A percentile compares a stretch with the other conserved stretches of the same genome.
Evolutionary conservation across 2,797 vertebrate genomes (phyloP).

Genomic region (Phrynocephalus guinanensis): DNA sequence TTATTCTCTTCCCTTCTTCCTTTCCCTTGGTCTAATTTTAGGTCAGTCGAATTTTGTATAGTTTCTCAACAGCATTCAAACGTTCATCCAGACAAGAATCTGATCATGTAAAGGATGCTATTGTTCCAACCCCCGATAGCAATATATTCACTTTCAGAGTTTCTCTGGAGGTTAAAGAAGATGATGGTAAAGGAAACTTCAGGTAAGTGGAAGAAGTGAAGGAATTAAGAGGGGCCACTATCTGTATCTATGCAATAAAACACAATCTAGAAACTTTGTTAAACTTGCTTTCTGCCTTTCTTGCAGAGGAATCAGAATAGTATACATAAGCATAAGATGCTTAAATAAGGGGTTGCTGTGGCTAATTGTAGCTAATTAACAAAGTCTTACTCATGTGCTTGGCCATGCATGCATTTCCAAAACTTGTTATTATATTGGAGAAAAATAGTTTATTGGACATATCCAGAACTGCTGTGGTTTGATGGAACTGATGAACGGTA

Average conservation of each 20-base stretch:
- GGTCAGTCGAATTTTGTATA: conserved; percentile 97
- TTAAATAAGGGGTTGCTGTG: too few relatives aligned
- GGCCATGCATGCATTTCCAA: too few relatives aligned
- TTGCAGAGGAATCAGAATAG: neutral
- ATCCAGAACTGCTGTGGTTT: neutral
- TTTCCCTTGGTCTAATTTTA: conserved; percentile 62
- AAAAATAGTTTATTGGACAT: neutral
- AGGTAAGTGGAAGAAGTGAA: conserved; percentile 79
- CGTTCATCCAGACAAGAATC: conserved; percentile 87
- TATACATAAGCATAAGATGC: neutral
- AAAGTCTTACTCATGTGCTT: too few relatives aligned
- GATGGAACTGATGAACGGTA: neutral
- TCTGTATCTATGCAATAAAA: neutral
- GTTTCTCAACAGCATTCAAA: conserved; percentile 94
- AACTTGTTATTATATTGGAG: neutral
- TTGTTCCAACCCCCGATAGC: conserved; percentile 83
- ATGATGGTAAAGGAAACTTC: conserved; percentile 97
- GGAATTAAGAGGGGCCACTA: conserved; percentile 8
- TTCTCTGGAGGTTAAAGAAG: conserved; percentile 94
- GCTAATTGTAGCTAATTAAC: too few relatives aligned
- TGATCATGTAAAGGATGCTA: conserved; percentile 82
- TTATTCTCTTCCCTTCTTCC: conserved; percentile 9
- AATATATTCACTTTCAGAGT: conserved; percentile 93
- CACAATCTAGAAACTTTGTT: neutral
- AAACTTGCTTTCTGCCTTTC: neutral